Conservation (phyloP, 2,113 vertebrate species). For the Leuciscus idus region DNA sequence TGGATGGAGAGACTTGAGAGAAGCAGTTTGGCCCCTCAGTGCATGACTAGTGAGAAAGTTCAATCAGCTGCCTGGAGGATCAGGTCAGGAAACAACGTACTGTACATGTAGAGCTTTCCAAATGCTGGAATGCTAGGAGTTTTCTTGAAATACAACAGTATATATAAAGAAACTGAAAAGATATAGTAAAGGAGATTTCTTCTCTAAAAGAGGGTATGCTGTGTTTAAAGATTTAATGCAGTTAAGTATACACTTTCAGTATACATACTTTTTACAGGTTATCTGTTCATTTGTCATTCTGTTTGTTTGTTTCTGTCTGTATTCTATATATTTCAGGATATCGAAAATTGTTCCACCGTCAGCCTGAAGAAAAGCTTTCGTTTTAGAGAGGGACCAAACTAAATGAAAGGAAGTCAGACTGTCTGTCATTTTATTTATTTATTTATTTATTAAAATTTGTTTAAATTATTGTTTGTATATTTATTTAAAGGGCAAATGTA, state of each 20-base stretch:
- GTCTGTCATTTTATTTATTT: constrained; percentile 30
- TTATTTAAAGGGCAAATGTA: constrained; percentile 10
- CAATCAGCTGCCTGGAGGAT: constrained; percentile 48
- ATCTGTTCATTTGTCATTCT: background rate
- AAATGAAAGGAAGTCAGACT: background rate
- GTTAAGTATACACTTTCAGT: background rate
- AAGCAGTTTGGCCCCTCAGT: constrained; percentile 42
- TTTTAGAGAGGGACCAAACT: background rate
- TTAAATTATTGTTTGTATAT: background rate
- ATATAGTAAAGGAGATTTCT: background rate
- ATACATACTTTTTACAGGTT: constrained; percentile 1
- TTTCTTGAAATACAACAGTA: background rate
- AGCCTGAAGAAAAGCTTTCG: background rate
- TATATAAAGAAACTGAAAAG: background rate
- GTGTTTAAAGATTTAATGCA: background rate
- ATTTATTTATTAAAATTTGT: background rate
- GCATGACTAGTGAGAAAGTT: constrained; percentile 52
- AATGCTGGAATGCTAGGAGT: constrained; percentile 43
- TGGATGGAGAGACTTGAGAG: constrained; percentile 33
- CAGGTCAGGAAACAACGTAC: constrained; percentile 55
- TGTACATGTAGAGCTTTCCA: constrained; percentile 55
- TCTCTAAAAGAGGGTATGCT: background rate
- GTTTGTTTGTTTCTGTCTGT: background rate
- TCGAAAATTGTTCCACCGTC: background rate
- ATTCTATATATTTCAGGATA: background rate